Percentiles rank a stretch among this genome's conserved stretches.
Conservation (phyloP, 2,888 invertebrate species). For the Caenorhabditis virilis region DNA sequence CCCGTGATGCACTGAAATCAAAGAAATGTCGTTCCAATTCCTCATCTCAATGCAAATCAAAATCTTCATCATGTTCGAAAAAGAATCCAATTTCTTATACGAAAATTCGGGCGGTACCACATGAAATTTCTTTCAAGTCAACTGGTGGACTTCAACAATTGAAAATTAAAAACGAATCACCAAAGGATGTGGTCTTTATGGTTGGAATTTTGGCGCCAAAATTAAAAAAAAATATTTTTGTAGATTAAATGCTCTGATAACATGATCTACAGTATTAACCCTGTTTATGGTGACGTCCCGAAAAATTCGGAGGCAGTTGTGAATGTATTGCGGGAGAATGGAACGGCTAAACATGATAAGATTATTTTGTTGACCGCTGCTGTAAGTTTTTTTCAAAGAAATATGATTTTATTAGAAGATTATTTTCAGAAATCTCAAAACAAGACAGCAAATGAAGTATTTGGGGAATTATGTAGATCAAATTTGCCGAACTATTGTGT, state of each 20-base stretch:
- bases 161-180: constrained; percentile 22
- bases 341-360: constrained; percentile 26
- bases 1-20: constrained; percentile 12
- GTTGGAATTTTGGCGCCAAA: neutral
- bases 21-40: too few relatives aligned
- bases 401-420: too few relatives aligned
- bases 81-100: constrained; percentile 16
- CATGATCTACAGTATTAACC: constrained; percentile 32
- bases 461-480: too few relatives aligned
- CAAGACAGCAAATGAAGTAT: too few relatives aligned
- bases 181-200: constrained; percentile 13
- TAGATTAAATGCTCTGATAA: constrained; percentile 40
- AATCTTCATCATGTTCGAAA: too few relatives aligned
- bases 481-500: too few relatives aligned
- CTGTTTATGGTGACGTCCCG: constrained; percentile 28
- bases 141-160: constrained; percentile 29
- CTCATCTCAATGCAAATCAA: neutral
- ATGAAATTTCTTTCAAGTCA: constrained; percentile 22
- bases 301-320: constrained; percentile 16
- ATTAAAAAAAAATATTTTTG: neutral
- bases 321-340: constrained; percentile 33
- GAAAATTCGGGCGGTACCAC: constrained; percentile 28
- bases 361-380: constrained; percentile 22
- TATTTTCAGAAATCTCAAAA: too few relatives aligned
- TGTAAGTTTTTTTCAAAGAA: too few relatives aligned